Base-by-base conservation (phyloP, 2,797 vertebrate genomes). In the Acanthiza pusilla region DNA sequence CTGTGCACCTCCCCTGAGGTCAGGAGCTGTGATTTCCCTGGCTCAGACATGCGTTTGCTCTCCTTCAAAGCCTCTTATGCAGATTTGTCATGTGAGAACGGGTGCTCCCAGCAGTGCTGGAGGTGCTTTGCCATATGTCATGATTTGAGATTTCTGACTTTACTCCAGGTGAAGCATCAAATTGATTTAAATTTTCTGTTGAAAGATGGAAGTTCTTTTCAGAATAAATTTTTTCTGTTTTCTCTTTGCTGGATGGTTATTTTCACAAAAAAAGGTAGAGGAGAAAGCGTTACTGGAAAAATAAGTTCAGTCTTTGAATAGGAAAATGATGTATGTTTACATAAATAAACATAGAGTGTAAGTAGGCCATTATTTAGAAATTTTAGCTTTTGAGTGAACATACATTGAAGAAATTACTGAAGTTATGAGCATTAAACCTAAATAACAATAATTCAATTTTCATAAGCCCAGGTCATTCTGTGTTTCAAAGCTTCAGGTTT, bases 291-390 rank as follows among this genome's bases (percentile, higher is more conserved):
- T 89, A 42, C 16, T 26, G 30, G 66, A 32, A 70, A 89, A 87
- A 30, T 57, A 66, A 85, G 30, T 77, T 42, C 2, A 1, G 7
- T 43, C 48, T 83, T 76, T 68, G 38, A 80, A 70, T 27, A 67
- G 65, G 29, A 93, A 91, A 92, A 82, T 80, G 17, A 89, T 93
- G 80, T 61, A 82, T 88, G n/a, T 54, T 93, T 91, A 79, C 8
- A 70, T 85, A 91, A 77, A 86, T 66, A 91, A 84, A 63, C 57
- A 63, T 14, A 26, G 61, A 77, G 13, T 10, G 10, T 71, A 89
- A 94, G 21, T 48, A 91, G 79, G 50, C 27, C 13, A 22, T 89
- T 91, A 83, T 72, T 71, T 91, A 85, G 68, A 88, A 85, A 92
- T 77, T 57, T 85, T 57, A 74, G 23, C 30, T 17, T 80, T 77